Base-by-base conservation (phyloP, 2,113 vertebrate species). In the Eublepharis macularius region DNA sequence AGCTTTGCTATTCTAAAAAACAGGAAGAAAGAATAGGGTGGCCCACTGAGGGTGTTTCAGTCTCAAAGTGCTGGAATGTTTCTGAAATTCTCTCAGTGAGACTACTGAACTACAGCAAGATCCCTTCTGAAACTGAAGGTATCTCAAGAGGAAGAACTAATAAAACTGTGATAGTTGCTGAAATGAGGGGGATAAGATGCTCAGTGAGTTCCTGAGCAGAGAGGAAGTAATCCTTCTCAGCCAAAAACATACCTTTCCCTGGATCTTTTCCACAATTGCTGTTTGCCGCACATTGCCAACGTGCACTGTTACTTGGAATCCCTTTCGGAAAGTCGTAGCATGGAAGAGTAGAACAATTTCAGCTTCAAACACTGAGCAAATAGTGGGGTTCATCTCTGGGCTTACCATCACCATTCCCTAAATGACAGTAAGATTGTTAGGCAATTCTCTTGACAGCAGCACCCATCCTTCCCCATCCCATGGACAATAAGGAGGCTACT, bases 381-480 rank as follows among this genome's bases (percentile, higher is more conserved):
- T 98, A 43, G 98, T 99, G 57, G 99, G 99, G 82, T 99, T 97
- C 98, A 99, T 99, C 95, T 99, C 98, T 1, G 98, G 98, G 92
- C 98, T 99, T 92, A 99, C 98, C 98, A 99, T 99, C 93, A 99
- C 98, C 98, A 99, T 99, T 60, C 98, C 98, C 98, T 99, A 94
- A 36, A 82, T 32, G 84, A 92, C 32, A 94, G 84, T 7, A 32
- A 72, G 43, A 92, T 51, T 77, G 73, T 65, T 26, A 87, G 89
- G 60, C 69, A 92, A 75, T 90, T 4, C 54, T 92, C 43, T 82
- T 34, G 90, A 73, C 72, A 66, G 17, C 80, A 86, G 66, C 17
- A 12, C 45, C 80, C 60, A 17, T 80, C 24, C 36, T 82, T 86
- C 75, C 81, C 66, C 82, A 92, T 17, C 57, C 32, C 24, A 63